Evolutionary conservation across 2,113 vertebrate species (phyloP).

Genomic region (Puntigrus tetrazona): DNA sequence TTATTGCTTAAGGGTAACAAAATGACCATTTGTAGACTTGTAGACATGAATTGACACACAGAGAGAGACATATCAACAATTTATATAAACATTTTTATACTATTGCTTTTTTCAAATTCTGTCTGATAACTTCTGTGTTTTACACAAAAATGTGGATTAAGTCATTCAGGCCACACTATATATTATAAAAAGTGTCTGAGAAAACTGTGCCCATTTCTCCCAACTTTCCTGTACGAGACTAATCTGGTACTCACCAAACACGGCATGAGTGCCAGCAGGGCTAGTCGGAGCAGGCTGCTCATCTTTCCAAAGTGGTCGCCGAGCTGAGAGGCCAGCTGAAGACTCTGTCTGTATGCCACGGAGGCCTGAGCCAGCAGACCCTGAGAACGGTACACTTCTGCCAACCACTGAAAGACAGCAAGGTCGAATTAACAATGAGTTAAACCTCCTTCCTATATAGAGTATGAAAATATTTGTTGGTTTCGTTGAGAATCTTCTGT

Average conservation of each 20-base stretch:
- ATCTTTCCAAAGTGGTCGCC: conserved; percentile 83
- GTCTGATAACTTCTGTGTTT: background rate
- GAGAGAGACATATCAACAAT: too few species aligned
- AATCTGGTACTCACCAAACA: conserved; percentile 82
- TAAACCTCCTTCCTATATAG: background rate
- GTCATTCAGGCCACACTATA: background rate
- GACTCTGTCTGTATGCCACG: conserved; percentile 89
- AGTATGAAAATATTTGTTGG: background rate
- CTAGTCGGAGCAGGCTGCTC: conserved; percentile 85
- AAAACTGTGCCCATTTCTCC: background rate
- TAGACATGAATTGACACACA: too few species aligned
- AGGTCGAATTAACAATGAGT: background rate
- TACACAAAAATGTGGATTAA: background rate
- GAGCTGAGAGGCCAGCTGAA: conserved; percentile 90
- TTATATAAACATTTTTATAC: too few species aligned
- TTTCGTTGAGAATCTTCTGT: background rate
- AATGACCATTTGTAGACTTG: too few species aligned
- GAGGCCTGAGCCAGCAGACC: conserved; percentile 89
- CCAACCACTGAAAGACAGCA: conserved; percentile 84
- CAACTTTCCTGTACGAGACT: background rate
- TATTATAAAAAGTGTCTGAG: background rate
- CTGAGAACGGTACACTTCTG: conserved; percentile 86
- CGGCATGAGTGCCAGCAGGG: conserved; percentile 81
- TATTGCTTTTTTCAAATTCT: background rate
- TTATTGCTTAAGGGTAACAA: too few species aligned